Evolutionary conservation across 2,113 vertebrate genomes (phyloP), one percentile per base, ranked within the genome.

Genomic region (Grantiella picta): DNA sequence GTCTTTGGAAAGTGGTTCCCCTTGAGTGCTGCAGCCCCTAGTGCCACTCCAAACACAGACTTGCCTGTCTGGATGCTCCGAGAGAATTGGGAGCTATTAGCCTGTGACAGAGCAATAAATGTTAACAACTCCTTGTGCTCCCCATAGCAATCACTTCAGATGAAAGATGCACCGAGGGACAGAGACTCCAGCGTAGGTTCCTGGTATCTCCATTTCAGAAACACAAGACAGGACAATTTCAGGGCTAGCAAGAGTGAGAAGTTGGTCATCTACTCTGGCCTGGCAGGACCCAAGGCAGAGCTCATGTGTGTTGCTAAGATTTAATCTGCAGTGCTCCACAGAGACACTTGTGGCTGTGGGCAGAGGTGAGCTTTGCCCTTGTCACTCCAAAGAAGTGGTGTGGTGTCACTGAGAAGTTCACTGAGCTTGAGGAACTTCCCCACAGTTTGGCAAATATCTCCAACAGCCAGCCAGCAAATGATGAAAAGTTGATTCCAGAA

Each of bases 401-500:
- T 84, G 63, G 22, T 45, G 47, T 73, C 71, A 82, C 66, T 63
- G 57, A 82, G 78, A 82, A 91, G 68, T 93, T 87, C 72, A 49
- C 42, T 91, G 64, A 90, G 27, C 60, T 82, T 89, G 57, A 86
- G 61, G 82, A 90, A 91, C 92, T 94, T 93, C 61, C 35, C 20
- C 1, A 4, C 24, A 36, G 42, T 70, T 60, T 71, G 36, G 31
- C 29, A 90, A 40, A 69, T 75, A 36, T 80, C 66, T 80, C 49
- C 60, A 78, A 49, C 18, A 73, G 27, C 23, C 36, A 69, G 36
- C 36, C 56, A 82, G 29, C 20, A 83, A 82, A 73, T 73, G 42
- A 81, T 50, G 45, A 91, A 85, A 85, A 84, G 49, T 22, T 93
- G 29, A 59, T 80, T 76, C 16, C 15, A 53, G 42, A 82, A 84